These are phyloP conservation scores for Albula glossodonta DNA, from an alignment of 2,113 vertebrate genomes.

Conservation along the genomic window DNA sequence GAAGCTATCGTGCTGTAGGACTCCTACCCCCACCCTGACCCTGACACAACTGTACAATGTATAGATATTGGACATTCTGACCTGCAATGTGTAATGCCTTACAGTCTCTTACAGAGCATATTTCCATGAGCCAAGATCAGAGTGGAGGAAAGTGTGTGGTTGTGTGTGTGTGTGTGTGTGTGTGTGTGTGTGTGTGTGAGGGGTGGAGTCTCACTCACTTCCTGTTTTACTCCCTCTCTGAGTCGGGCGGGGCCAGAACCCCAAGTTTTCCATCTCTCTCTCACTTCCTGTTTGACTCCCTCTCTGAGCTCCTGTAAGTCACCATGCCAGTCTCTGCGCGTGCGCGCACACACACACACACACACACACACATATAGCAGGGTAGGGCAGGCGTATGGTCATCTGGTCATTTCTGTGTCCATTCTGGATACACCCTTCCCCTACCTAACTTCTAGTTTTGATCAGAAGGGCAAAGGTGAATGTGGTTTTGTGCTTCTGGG, in stretches of 20 bases:
- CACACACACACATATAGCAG: slow-evolving; percentile 8
- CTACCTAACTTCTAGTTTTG: neutral
- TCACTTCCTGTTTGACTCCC: slow-evolving; percentile 19
- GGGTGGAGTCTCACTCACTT: neutral
- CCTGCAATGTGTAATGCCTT: slow-evolving; percentile 88
- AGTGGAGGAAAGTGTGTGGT: slow-evolving; percentile 23
- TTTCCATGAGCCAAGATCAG: slow-evolving; percentile 54
- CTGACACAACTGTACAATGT: slow-evolving; percentile 71
- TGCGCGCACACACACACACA: slow-evolving; percentile 37
- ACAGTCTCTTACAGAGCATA: slow-evolving; percentile 74
- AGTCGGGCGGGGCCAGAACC: slow-evolving; percentile 22
- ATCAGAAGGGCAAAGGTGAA: neutral
- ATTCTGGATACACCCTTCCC: neutral
- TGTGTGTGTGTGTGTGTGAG: too few relatives aligned
- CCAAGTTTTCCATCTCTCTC: slow-evolving; percentile 3
- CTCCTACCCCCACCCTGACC: slow-evolving; percentile 27
- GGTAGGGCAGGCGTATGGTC: slow-evolving; percentile 3
- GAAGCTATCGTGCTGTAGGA: slow-evolving; percentile 84
- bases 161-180: slow-evolving; percentile 27
- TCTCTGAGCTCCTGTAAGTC: slow-evolving; percentile 29
- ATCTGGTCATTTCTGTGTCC: neutral
- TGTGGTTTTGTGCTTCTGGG: neutral
- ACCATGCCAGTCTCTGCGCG: slow-evolving; percentile 31
- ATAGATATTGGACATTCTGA: slow-evolving; percentile 79
- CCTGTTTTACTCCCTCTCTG: too few relatives aligned